Evolutionary conservation across 2,113 vertebrate species (phyloP).

Genomic region (Megaceryle torquata): DNA sequence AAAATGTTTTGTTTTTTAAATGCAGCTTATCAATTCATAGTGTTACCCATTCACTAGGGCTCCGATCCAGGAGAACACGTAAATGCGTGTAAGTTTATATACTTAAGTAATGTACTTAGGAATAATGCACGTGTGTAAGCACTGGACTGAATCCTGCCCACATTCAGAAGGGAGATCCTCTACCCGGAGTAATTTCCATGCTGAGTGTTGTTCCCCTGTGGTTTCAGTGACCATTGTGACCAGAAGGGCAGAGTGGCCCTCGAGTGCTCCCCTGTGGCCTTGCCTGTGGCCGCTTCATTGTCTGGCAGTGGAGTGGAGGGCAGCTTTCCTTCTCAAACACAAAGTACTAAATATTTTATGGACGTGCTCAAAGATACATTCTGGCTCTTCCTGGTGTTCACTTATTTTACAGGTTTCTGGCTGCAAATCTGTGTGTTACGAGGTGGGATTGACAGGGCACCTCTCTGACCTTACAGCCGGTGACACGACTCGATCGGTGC

Average conservation of each 20-base stretch:
- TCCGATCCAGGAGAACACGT: not conserved
- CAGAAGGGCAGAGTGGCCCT: not conserved
- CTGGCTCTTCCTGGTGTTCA: not conserved
- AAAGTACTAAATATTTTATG: not conserved
- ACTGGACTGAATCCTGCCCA: not conserved
- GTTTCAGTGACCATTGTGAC: not conserved
- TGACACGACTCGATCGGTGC: not conserved
- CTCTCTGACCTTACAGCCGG: not conserved
- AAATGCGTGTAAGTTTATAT: not conserved
- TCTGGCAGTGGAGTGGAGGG: not conserved
- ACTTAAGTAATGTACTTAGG: not conserved
- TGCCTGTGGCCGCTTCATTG: rapidly evolving
- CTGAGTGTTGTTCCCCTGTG: not conserved
- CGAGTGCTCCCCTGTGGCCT: not conserved
- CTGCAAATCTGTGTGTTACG: not conserved
- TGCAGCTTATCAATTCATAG: not conserved
- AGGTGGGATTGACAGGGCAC: not conserved
- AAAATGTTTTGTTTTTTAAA: not conserved
- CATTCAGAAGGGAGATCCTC: not conserved
- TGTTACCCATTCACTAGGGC: not conserved
- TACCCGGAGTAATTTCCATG: not conserved
- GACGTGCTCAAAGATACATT: not conserved
- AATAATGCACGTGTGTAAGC: not conserved
- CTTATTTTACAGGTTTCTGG: not conserved
- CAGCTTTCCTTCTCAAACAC: not conserved